Percentiles rank a stretch among this genome's conserved stretches.
phyloP scores from a whole-genome alignment of 2,113 vertebrate genomes.

The Scalopus aquaticus region DNA sequence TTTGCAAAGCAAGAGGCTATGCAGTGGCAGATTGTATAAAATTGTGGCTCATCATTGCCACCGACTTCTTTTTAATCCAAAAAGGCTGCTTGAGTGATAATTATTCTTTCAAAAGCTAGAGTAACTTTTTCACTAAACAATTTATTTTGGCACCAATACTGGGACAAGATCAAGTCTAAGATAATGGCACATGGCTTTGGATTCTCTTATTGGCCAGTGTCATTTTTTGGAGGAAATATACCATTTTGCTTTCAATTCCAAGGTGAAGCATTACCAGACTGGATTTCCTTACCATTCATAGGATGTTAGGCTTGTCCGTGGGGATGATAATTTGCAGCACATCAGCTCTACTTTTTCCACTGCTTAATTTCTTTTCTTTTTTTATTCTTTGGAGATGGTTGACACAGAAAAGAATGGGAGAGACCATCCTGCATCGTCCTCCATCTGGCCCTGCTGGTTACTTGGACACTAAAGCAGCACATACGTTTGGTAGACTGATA shows the following conservation, averaged over 20 bases:
- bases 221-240: constrained; percentile 52
- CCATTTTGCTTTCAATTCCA: constrained; percentile 7
- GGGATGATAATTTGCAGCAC: neutral
- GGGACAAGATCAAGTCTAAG: constrained; percentile 53
- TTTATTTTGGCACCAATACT: constrained; percentile 36
- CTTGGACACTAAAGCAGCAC: neutral
- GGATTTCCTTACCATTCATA: neutral
- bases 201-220: neutral
- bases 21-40: neutral
- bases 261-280: constrained; percentile 3
- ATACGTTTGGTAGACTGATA: neutral
- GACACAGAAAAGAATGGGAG: neutral
- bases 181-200: constrained; percentile 7
- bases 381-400: neutral
- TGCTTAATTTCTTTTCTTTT: neutral
- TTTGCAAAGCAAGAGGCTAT: neutral
- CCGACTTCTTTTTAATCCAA: neutral
- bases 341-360: neutral
- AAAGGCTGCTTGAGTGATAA: constrained; percentile 16
- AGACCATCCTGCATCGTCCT: neutral
- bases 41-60: no score
- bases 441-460: constrained; percentile 30
- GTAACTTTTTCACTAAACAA: constrained; percentile 42
- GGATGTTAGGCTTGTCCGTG: neutral
- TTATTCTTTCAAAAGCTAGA: constrained; percentile 47